Base-by-base conservation (phyloP, 2,888 invertebrate genomes). In the Scelioninae gen. 1 region DNA sequence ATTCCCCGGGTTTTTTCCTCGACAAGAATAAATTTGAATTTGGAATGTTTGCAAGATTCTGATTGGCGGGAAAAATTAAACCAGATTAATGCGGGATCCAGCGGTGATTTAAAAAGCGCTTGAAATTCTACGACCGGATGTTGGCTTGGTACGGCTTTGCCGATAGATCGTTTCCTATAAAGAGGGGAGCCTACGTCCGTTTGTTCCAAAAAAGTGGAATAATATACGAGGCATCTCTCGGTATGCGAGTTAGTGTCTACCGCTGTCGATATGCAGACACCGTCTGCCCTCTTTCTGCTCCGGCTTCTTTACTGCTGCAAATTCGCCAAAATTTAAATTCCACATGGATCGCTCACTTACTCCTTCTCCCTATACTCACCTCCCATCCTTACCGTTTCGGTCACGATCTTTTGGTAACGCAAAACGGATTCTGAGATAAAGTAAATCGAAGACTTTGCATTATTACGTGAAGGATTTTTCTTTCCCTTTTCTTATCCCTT, bases 271-370 rank as follows among this genome's bases (percentile, higher is more conserved):
- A 89, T 88, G 88, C 87, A 88, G 88, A 88, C 88, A 85, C 86
- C 86, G 86, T 85, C 85, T 86, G 83, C 85, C 71, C 78, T 79
- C 76, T 58, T 79, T 69, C 72, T 82, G 82, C 82, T 81, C 78
- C 68, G 71, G 45, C 76, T 76, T 66, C 77, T 76, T 71, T 74
- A 69, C 69, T 51, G 56, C 78, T 62, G 72, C 77, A 78, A 88
- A 87, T 88, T 89, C 86, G 85, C 83, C 82, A 84, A 84, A 88
- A 89, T 89, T 89, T 89, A 88, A 89, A 89, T 88, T 89, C 88
- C 85, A 85, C 66, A 83, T 86, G 85, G 82, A 85, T 84, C 84
- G 85, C 84, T 76, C 84, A 82, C 82, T 85, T 83, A 83, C 82
- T 83, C 77, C 69, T 51, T 49, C 81, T 32, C 34, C 32, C 40